Percentiles rank a stretch among this genome's conserved stretches.
These are phyloP conservation scores for Lordiphosa stackelbergi DNA, from an alignment of 1,140 invertebrate species.

Conservation along the genomic window DNA sequence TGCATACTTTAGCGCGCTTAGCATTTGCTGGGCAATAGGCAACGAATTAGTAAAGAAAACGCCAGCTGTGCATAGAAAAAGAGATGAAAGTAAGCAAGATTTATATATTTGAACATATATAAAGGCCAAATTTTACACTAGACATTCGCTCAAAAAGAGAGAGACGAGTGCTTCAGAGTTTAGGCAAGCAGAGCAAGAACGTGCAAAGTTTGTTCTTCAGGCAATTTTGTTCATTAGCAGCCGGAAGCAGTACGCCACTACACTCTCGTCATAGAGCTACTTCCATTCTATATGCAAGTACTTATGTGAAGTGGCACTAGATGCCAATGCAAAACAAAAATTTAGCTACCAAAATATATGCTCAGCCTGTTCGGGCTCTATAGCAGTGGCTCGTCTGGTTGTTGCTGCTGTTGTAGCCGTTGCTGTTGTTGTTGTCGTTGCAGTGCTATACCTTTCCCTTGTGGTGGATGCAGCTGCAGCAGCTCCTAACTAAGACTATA, in stretches of 20 bases:
- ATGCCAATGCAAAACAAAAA: constrained; percentile 24
- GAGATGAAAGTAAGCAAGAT: constrained; percentile 32
- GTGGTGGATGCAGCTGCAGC: constrained; percentile 39
- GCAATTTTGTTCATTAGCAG: constrained; percentile 48
- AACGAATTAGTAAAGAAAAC: constrained; percentile 66
- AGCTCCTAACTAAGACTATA: constrained; percentile 60
- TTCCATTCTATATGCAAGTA: background rate
- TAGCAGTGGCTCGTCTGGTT: constrained; percentile 18
- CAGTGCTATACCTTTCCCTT: constrained; percentile 30
- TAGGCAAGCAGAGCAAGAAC: constrained; percentile 10
- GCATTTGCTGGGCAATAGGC: constrained; percentile 65
- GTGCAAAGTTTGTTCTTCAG: constrained; percentile 56
- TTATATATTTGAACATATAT: constrained; percentile 14
- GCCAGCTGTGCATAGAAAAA: constrained; percentile 69
- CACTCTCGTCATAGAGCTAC: constrained; percentile 18
- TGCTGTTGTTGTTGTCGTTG: constrained; percentile 25
- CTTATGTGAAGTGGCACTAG: constrained; percentile 2
- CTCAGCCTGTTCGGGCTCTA: constrained; percentile 32
- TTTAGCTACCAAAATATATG: constrained; percentile 53
- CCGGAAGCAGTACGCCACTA: constrained; percentile 46
- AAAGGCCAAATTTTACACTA: constrained; percentile 20
- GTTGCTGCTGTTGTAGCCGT: constrained; percentile 21
- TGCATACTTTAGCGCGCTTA: constrained; percentile 56
- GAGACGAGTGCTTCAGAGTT: constrained; percentile 1
- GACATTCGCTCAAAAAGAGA: constrained; percentile 6